Percentiles rank a stretch among this genome's conserved stretches.
phyloP scores from a whole-genome alignment of 2,888 invertebrate genomes.

The Drosophila anomelani region DNA sequence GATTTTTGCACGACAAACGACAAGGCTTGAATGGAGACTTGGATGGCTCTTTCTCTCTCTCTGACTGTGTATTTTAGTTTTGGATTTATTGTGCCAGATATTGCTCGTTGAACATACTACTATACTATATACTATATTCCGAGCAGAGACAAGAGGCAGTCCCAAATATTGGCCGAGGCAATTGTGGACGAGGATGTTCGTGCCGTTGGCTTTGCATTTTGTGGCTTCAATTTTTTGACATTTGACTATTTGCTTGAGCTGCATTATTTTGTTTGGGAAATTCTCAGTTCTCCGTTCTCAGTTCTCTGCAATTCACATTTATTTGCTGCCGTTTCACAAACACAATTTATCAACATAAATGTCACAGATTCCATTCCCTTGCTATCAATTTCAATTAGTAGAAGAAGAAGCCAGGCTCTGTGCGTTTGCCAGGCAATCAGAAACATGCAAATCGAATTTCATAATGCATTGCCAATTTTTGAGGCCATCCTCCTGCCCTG shows the following conservation, averaged over 20 bases:
- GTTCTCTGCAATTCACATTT: slow-evolving; percentile 2
- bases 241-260: slow-evolving; percentile 61
- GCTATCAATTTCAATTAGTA: slow-evolving; percentile 73
- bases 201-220: slow-evolving; percentile 23
- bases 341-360: slow-evolving; percentile 61
- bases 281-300: neutral
- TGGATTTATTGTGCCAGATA: slow-evolving; percentile 68
- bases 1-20: slow-evolving; percentile 48
- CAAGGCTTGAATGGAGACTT: slow-evolving; percentile 29
- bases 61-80: slow-evolving; percentile 56
- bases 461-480: slow-evolving; percentile 40
- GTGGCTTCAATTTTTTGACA: slow-evolving; percentile 22
- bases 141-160: slow-evolving; percentile 37
- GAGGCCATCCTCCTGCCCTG: slow-evolving; percentile 11
- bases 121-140: slow-evolving; percentile 4
- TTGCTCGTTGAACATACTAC: slow-evolving; percentile 43
- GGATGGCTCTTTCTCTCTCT: slow-evolving; percentile 36
- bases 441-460: slow-evolving; percentile 38
- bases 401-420: slow-evolving; percentile 16
- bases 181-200: slow-evolving; percentile 48
- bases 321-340: slow-evolving; percentile 22
- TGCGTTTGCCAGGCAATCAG: slow-evolving; percentile 31
- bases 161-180: slow-evolving; percentile 64
- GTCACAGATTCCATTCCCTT: slow-evolving; percentile 38
- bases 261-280: slow-evolving; percentile 59